A percentile compares a stretch with the other conserved stretches of the same genome.
These are phyloP conservation scores for Electrophaes corylata DNA, from an alignment of 2,888 invertebrate species.

Conservation along the genomic window DNA sequence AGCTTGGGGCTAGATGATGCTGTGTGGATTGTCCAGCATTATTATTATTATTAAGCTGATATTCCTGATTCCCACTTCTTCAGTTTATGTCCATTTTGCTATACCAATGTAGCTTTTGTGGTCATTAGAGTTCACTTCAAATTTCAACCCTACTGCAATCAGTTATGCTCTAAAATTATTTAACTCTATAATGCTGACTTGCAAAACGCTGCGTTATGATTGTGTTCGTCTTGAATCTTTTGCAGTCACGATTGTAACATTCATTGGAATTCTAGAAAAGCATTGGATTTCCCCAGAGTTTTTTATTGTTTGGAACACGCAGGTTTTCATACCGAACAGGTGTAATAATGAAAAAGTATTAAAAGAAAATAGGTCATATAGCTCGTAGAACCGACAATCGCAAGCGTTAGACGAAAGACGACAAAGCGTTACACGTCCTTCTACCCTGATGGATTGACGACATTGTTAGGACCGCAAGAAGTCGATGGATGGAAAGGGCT, in stretches of 20 bases:
- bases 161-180: conserved; percentile 28
- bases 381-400: too few species aligned
- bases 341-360: background rate
- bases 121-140: background rate
- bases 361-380: background rate
- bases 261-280: conserved; percentile 29
- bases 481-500: too few species aligned
- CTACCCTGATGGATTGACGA: too few species aligned
- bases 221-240: background rate
- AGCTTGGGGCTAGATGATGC: too few species aligned
- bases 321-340: background rate
- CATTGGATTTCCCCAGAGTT: conserved; percentile 32
- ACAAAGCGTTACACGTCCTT: too few species aligned
- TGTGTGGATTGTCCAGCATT: too few species aligned
- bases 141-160: conserved; percentile 21
- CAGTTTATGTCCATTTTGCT: too few species aligned
- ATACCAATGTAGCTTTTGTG: background rate
- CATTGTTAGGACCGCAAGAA: too few species aligned
- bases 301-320: background rate
- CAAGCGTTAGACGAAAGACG: too few species aligned
- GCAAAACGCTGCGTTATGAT: conserved; percentile 17
- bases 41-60: too few species aligned
- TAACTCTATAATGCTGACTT: conserved; percentile 17
- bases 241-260: conserved; percentile 11
- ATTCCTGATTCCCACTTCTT: too few species aligned